Evolutionary conservation across 2,113 vertebrate genomes (phyloP).

Genomic region (Willisornis vidua): DNA sequence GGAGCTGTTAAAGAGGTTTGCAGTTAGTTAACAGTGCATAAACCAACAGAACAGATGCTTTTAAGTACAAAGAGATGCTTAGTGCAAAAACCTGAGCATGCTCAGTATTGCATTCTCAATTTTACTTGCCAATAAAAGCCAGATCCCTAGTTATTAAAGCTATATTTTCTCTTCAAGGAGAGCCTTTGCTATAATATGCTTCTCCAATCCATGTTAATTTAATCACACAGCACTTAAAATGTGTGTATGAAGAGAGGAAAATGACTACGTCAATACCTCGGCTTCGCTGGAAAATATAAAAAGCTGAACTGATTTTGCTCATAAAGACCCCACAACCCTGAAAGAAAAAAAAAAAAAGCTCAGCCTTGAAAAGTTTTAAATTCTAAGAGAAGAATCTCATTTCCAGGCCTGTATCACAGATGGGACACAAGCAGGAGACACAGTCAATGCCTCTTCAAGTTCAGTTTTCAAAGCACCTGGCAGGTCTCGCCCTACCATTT

Average conservation of each 20-base stretch:
- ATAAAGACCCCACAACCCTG: not conserved
- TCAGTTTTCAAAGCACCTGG: rapidly evolving
- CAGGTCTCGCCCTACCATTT: not conserved
- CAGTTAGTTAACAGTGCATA: constrained; percentile 50
- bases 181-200: not conserved
- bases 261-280: not conserved
- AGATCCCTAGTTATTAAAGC: constrained; percentile 33
- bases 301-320: not conserved
- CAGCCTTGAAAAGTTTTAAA: not conserved
- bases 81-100: not conserved
- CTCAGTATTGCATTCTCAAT: not conserved
- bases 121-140: constrained; percentile 32
- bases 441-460: not conserved
- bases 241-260: not conserved
- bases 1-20: constrained; percentile 50
- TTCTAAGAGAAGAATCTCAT: not conserved
- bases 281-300: not conserved
- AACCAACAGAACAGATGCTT: constrained; percentile 27
- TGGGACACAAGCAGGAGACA: not conserved
- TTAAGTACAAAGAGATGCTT: not conserved
- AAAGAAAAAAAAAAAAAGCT: not conserved
- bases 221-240: not conserved
- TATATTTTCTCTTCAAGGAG: constrained; percentile 34
- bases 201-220: constrained; percentile 14
- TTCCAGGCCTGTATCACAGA: not conserved